Evolutionary conservation across 2,113 vertebrate species (phyloP).

Genomic region (Anguilla rostrata): DNA sequence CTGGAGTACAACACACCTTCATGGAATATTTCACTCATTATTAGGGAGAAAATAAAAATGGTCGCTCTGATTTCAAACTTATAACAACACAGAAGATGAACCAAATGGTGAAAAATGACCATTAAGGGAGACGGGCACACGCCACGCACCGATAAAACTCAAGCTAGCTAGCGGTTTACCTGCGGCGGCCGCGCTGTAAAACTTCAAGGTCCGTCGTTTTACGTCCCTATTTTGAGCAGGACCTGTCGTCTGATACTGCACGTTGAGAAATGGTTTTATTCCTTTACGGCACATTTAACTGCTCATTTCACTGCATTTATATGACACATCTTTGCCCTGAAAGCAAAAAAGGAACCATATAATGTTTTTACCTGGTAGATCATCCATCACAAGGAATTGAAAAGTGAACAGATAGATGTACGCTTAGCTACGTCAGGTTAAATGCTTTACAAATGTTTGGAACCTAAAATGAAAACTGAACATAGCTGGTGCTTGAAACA

Average conservation of each 20-base stretch:
- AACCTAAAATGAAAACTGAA: background rate
- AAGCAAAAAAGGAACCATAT: background rate
- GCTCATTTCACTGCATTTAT: background rate
- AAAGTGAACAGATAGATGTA: background rate
- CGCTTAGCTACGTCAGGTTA: background rate
- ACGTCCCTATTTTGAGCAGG: background rate
- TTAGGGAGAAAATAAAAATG: too few relatives aligned
- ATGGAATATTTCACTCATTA: too few relatives aligned
- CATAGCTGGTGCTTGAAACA: background rate
- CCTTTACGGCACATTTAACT: background rate
- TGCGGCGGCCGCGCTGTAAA: background rate
- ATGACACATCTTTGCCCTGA: background rate
- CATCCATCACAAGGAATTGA: background rate
- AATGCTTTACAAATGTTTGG: background rate
- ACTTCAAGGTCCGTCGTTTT: conserved; percentile 16
- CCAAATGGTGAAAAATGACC: background rate
- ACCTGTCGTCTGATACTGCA: background rate
- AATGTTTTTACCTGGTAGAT: background rate
- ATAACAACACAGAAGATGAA: background rate
- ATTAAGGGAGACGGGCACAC: background rate
- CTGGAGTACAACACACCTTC: too few relatives aligned
- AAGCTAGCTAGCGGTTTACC: background rate
- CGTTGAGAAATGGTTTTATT: conserved; percentile 3
- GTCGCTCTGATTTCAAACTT: background rate
- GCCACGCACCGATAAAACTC: background rate